Conservation (phyloP, 2,113 vertebrate genomes). For the Empidonax alnorum region DNA sequence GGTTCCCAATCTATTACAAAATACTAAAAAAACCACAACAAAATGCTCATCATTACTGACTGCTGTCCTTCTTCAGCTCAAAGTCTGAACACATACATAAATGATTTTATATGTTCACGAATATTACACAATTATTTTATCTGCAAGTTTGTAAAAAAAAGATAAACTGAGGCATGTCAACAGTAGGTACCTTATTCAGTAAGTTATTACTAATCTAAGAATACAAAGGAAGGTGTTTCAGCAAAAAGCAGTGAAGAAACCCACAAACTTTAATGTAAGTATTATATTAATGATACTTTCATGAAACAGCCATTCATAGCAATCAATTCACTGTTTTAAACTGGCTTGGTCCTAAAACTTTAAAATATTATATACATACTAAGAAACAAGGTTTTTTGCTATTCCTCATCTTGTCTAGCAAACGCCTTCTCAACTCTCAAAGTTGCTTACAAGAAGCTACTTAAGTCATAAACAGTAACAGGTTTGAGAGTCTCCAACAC, state of each 20-base stretch:
- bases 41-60: neutral
- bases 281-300: neutral
- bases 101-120: neutral
- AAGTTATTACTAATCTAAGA: neutral
- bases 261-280: neutral
- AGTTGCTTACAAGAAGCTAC: neutral
- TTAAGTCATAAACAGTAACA: neutral
- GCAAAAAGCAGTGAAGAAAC: neutral
- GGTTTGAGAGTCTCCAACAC: neutral
- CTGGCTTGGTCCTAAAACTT: neutral
- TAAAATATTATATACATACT: neutral
- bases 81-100: neutral
- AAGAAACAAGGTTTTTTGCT: neutral
- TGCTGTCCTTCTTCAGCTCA: neutral
- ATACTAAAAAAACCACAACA: neutral
- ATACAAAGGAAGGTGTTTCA: neutral
- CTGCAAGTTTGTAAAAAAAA: neutral
- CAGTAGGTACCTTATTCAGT: neutral
- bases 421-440: neutral
- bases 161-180: neutral
- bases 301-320: neutral
- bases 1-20: neutral
- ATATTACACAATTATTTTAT: neutral
- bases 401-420: neutral
- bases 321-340: neutral